phyloP scores from a whole-genome alignment of 2,113 vertebrate genomes.

The Osmerus eperlanus region DNA sequence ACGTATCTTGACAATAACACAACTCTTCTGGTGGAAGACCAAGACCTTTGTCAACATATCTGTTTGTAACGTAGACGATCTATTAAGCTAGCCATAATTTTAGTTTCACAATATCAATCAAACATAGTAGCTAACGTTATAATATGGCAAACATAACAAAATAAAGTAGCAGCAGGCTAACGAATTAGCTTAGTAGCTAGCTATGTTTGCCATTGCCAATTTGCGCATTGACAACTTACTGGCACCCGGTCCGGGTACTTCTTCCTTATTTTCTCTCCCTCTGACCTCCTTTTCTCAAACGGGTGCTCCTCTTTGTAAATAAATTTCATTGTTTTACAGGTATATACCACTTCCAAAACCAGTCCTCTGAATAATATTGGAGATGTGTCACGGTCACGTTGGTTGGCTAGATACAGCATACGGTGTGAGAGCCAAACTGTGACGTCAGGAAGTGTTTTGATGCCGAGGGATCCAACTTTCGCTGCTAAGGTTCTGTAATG shows the following conservation, averaged over 20 bases:
- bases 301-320: conserved; percentile 94
- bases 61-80: too few relatives aligned
- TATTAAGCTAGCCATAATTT: too few relatives aligned
- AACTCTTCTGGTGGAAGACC: too few relatives aligned
- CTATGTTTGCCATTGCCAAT: conserved; percentile 12
- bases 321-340: conserved; percentile 81
- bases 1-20: too few relatives aligned
- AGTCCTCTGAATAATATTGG: background rate
- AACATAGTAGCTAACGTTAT: background rate
- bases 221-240: conserved; percentile 67
- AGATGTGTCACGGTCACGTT: background rate
- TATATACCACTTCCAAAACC: background rate
- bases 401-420: background rate
- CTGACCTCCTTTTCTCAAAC: conserved; percentile 91
- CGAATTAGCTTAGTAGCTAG: conserved; percentile 18
- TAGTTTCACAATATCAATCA: conserved; percentile 1
- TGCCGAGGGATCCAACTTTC: background rate
- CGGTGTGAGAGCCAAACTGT: background rate
- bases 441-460: background rate
- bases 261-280: conserved; percentile 94
- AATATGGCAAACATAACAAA: too few relatives aligned
- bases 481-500: too few relatives aligned
- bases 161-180: conserved; percentile 7
- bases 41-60: too few relatives aligned
- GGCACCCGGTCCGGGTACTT: conserved; percentile 94